Evolutionary conservation across 2,113 vertebrate genomes (phyloP).

Genomic region (Martes martes): DNA sequence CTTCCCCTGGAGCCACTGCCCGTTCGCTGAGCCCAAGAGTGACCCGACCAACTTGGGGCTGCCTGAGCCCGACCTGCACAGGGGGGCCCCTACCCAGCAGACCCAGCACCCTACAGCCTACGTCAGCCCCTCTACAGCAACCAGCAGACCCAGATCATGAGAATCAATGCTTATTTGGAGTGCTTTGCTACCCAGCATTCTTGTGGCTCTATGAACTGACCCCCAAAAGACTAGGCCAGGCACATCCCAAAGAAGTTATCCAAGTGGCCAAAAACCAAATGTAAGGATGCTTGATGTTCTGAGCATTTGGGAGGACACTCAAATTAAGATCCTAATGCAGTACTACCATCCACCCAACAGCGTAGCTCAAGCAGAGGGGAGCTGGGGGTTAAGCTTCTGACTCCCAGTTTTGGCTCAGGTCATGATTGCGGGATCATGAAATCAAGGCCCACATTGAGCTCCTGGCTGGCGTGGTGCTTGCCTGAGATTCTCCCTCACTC

Average conservation of each 20-base stretch:
- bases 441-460: neutral
- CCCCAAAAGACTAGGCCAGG: neutral
- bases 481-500: neutral
- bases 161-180: neutral
- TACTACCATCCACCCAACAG: neutral
- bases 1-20: neutral
- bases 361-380: neutral
- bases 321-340: neutral
- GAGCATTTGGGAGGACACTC: neutral
- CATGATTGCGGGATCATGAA: neutral
- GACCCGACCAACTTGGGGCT: neutral
- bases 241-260: neutral
- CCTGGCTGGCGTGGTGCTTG: neutral
- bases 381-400: neutral
- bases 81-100: neutral
- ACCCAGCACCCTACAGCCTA: neutral
- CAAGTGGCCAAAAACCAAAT: neutral
- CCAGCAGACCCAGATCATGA: neutral
- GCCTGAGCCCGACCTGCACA: neutral
- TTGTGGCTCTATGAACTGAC: neutral
- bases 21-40: neutral
- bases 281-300: neutral
- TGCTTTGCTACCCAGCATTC: neutral
- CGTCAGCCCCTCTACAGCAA: no score
- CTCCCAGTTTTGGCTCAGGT: neutral